Base-by-base conservation (phyloP, 92 coral and sea anemone genomes). In the Nematostella vectensis region DNA sequence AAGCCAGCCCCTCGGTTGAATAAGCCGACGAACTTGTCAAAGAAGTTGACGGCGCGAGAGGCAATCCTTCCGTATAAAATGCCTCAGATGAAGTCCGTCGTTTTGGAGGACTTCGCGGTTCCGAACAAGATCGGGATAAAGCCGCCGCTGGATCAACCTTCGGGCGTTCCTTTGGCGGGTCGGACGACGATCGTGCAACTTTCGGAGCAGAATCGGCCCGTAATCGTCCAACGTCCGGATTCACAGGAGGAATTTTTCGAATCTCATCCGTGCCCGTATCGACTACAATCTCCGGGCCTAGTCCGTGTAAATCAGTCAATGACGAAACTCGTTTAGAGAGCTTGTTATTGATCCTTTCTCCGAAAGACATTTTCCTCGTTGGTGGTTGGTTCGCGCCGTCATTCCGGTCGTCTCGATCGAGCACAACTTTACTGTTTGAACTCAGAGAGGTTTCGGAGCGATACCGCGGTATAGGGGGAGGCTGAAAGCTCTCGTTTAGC, bases 161-260 rank as follows among this genome's bases (percentile, higher is more conserved):
- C 24, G 82, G 83, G 25, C 91, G 74, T 24, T 82, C 82, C 27
- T 85, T 70, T 42, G 54, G 66, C 2, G 97, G 97, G 29, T 82
- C 97, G 23, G 97, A 91, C 11, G 95, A 81, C 1, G 97, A 91
- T 2, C 97, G 87, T 0, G 84, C 67, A 22, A 91, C 60, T 61
- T 58, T 84, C 33, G 69, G 30, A 3, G 69, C 45, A 1, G 82
- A 42, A 13, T 88, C 96, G 0, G 83, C 78, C 44, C 85, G 81
- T 3, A 62, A 21, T 38, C 69, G 70, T 2, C 62, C 61, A 40
- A 65, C 65, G 44, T 62, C 83, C 51, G 72, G 75, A 27, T 36
- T 62, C 33, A 54, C 12, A 12, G 51, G 68, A 8, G 58, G 38
- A 33, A 39, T 62, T 44, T 57, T 66, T 12, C 26, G 51, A 4